A percentile compares a stretch with the other conserved stretches of the same genome.
phyloP scores from a whole-genome alignment of 2,113 vertebrate genomes.

The Tupaia chinensis region DNA sequence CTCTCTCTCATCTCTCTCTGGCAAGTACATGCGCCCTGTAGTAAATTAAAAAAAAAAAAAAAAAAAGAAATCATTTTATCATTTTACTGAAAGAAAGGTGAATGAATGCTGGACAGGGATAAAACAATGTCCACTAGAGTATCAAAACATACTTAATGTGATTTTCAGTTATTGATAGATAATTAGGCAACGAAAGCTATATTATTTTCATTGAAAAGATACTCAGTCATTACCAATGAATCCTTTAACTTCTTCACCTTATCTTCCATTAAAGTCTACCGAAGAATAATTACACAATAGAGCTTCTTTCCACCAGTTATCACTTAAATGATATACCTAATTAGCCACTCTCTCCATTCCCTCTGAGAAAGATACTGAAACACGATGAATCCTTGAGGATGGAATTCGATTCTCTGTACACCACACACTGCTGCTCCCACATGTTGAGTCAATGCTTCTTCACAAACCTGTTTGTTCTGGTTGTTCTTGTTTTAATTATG shows the following conservation, averaged over 20 bases:
- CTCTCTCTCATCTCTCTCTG: too few species aligned
- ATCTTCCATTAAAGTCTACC: not conserved
- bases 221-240: not conserved
- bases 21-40: too few species aligned
- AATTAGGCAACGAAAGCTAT: not conserved
- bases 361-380: not conserved
- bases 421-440: not conserved
- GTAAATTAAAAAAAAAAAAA: too few species aligned
- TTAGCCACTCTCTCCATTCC: not conserved
- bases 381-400: not conserved
- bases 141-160: not conserved
- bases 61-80: not conserved
- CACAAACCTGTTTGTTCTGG: constrained; percentile 67
- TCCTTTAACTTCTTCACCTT: not conserved
- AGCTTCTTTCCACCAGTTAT: not conserved
- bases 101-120: not conserved
- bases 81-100: not conserved
- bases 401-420: not conserved
- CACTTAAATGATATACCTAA: not conserved
- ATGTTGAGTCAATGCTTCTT: constrained; percentile 45
- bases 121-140: not conserved
- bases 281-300: not conserved
- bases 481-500: constrained; percentile 69
- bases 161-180: constrained; percentile 28
- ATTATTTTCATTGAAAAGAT: constrained; percentile 31